A percentile compares a stretch with the other conserved stretches of the same genome.
Conservation (phyloP, 2,113 vertebrate species). For the Equus quagga region DNA sequence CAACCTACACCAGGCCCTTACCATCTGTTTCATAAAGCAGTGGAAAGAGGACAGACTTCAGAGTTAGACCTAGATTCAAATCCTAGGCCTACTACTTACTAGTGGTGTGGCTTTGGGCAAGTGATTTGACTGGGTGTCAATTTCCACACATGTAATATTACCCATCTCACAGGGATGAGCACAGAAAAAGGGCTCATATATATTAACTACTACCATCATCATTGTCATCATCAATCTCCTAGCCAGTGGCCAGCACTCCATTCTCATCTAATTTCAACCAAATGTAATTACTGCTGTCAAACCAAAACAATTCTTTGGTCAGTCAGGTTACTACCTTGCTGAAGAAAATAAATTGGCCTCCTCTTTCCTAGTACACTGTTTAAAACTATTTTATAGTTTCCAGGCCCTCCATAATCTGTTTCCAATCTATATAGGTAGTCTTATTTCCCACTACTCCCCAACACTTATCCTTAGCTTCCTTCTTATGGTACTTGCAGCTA, state of each 20-base stretch:
- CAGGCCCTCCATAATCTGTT: neutral
- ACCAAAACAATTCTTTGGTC: neutral
- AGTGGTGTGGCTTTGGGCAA: neutral
- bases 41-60: neutral
- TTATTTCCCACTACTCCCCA: neutral
- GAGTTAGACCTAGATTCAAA: neutral
- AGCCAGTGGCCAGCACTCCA: neutral
- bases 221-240: neutral
- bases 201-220: neutral
- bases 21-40: neutral
- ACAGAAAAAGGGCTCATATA: neutral
- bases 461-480: neutral
- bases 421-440: neutral
- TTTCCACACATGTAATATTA: neutral
- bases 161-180: neutral
- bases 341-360: neutral
- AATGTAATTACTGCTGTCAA: conserved; percentile 23
- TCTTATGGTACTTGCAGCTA: neutral
- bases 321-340: conserved; percentile 19
- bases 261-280: conserved; percentile 24
- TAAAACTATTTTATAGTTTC: conserved; percentile 17
- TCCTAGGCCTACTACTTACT: neutral
- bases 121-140: neutral
- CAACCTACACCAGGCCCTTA: neutral
- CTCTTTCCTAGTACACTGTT: conserved; percentile 2